Base-by-base conservation (phyloP, 2,888 invertebrate species). In the Ecdyonurus torrentis region DNA sequence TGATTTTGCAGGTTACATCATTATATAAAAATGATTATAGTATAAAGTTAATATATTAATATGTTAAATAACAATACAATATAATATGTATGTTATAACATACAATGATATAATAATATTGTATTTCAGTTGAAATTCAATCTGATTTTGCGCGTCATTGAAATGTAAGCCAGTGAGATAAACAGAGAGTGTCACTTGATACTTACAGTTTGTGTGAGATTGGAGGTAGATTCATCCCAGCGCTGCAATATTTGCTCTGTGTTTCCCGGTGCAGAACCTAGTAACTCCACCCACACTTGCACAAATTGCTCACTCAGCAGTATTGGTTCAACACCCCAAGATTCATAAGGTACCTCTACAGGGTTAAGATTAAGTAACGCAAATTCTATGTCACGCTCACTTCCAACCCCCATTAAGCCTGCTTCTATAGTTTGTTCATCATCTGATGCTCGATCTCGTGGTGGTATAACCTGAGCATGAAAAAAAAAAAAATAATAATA, bases 361-460 rank as follows among this genome's bases (percentile, higher is more conserved):
- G 89, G 89, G 75, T 90, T 90, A 66, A 82, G 80, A 75, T 91
- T 91, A 68, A 83, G 77, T 50, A 90, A 72, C 25, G 86, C 81
- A 74, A 89, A 85, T 70, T 82, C 76, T 68, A 89, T 83, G 68
- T 84, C 84, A 70, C 86, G 84, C 68, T 82, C 81, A 62, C 79
- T 77, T 61, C 82, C 81, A 70, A 82, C 78, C 68, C 84, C 81
- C 66, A 87, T 77, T 64, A 82, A 78, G 66, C 87, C 87, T 71
- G 87, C 79, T 70, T 83, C 81, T 71, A 86, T 5, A n/a, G 55
- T 55, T 5, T 5, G 55, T 22, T 55, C 55, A 10, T 55, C 55
- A 5, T 55, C 55, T 55, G 5, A 5, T 7, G 7, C 55, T 7
- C 55, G n/a, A 22, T 55, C 55, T 55, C 55, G n/a, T n/a, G n/a